Percentiles rank a stretch among this genome's conserved stretches.
Conservation (phyloP, 1,140 invertebrate genomes). For the Dinoponera quadriceps region DNA sequence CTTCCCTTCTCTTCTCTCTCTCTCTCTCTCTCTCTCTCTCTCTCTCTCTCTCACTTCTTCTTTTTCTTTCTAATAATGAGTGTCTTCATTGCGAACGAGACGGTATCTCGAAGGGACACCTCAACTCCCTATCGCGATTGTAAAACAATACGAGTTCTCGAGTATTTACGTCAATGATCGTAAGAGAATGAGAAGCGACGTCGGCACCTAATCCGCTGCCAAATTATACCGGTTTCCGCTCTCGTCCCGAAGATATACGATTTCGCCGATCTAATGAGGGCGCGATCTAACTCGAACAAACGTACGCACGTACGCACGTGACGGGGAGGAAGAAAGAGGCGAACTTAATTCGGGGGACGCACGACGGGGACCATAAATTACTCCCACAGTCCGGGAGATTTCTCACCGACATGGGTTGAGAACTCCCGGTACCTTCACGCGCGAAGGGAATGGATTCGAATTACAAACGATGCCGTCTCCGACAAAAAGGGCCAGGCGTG, state of each 20-base stretch:
- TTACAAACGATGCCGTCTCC: conserved; percentile 64
- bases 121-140: conserved; percentile 8
- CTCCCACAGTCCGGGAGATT: conserved; percentile 36
- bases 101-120: conserved; percentile 40
- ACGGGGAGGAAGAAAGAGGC: conserved; percentile 57
- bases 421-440: conserved; percentile 50
- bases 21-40: conserved; percentile 1
- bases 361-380: conserved; percentile 53
- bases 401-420: conserved; percentile 33
- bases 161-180: not conserved
- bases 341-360: conserved; percentile 64
- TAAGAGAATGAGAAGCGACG: not conserved
- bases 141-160: not conserved
- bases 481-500: conserved; percentile 53
- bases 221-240: conserved; percentile 2
- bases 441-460: conserved; percentile 68
- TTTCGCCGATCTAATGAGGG: not conserved
- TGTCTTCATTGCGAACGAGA: conserved; percentile 31
- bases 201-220: not conserved
- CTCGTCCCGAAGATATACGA: not conserved
- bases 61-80: conserved; percentile 55
- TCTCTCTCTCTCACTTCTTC: conserved; percentile 8
- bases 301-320: too few relatives aligned
- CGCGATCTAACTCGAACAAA: conserved; percentile 44
- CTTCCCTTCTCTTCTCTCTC: not conserved